Conservation (phyloP, 2,888 invertebrate species). For the Apocheima hispidaria region DNA sequence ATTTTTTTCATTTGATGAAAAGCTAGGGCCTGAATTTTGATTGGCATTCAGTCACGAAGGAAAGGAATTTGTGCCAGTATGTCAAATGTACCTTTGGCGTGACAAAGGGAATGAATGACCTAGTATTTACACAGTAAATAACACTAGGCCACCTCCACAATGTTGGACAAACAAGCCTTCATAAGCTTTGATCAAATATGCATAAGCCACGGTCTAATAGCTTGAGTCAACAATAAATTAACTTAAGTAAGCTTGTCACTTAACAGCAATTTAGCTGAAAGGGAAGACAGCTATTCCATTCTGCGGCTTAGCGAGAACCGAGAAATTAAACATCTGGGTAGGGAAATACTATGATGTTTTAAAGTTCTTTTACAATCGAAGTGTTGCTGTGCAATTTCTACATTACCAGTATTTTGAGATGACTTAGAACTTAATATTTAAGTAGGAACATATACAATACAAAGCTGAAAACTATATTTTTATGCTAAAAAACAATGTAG, state of each 20-base stretch:
- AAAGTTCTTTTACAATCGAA: background rate
- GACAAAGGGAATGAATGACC: conserved; percentile 53
- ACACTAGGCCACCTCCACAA: conserved; percentile 34
- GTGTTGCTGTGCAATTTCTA: background rate
- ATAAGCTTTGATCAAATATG: conserved; percentile 39
- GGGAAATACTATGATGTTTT: conserved; percentile 17
- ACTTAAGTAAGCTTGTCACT: conserved; percentile 36
- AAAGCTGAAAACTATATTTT: no score
- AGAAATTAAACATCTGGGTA: conserved; percentile 28
- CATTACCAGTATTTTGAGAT: background rate
- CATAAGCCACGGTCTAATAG: conserved; percentile 30
- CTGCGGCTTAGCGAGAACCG: conserved; percentile 22
- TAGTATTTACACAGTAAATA: conserved; percentile 55
- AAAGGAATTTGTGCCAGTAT: conserved; percentile 64
- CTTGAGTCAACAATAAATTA: conserved; percentile 36
- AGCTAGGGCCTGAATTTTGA: conserved; percentile 17
- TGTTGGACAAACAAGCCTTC: conserved; percentile 39
- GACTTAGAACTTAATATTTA: background rate
- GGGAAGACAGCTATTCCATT: conserved; percentile 26
- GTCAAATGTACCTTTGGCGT: conserved; percentile 63
- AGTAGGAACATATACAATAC: no score
- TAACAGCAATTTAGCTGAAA: conserved; percentile 31
- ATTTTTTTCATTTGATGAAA: conserved; percentile 12
- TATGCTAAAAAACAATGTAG: background rate
- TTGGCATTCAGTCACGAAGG: conserved; percentile 53